phyloP scores from a whole-genome alignment of 2,888 invertebrate genomes.

The Oscheius onirici region DNA sequence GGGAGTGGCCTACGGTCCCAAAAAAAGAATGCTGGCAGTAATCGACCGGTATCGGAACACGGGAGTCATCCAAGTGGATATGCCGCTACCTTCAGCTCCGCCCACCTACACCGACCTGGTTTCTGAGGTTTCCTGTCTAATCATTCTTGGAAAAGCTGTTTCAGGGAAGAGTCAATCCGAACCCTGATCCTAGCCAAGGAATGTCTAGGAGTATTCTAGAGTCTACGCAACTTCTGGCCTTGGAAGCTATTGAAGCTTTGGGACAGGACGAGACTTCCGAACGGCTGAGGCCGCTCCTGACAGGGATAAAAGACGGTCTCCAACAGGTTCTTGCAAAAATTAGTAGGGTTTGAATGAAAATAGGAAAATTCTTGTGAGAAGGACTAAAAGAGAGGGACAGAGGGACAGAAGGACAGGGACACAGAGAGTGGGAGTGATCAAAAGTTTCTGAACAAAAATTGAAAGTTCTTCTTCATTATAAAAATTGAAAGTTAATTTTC shows the following conservation, averaged over 20 bases:
- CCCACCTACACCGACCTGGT: constrained; percentile 14
- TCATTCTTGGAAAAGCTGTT: too few relatives aligned
- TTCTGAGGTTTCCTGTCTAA: not conserved
- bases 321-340: not conserved
- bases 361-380: not conserved
- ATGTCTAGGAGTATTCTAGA: constrained; percentile 6
- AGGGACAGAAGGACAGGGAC: too few relatives aligned
- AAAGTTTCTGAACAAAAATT: too few relatives aligned
- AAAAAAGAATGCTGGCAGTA: constrained; percentile 55
- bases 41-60: constrained; percentile 47
- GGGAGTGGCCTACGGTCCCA: constrained; percentile 57
- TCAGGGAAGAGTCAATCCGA: not conserved
- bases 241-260: not conserved
- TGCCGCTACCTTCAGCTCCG: constrained; percentile 13
- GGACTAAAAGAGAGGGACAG: too few relatives aligned
- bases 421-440: too few relatives aligned
- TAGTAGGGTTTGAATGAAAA: not conserved
- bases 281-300: constrained; percentile 10
- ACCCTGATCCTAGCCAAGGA: not conserved
- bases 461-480: too few relatives aligned
- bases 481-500: too few relatives aligned
- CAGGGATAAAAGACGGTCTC: not conserved
- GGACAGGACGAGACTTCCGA: constrained; percentile 14
- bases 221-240: constrained; percentile 1
- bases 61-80: constrained; percentile 36